Conservation (phyloP, 2,797 vertebrate genomes). For the Rhinichthys osculus region DNA sequence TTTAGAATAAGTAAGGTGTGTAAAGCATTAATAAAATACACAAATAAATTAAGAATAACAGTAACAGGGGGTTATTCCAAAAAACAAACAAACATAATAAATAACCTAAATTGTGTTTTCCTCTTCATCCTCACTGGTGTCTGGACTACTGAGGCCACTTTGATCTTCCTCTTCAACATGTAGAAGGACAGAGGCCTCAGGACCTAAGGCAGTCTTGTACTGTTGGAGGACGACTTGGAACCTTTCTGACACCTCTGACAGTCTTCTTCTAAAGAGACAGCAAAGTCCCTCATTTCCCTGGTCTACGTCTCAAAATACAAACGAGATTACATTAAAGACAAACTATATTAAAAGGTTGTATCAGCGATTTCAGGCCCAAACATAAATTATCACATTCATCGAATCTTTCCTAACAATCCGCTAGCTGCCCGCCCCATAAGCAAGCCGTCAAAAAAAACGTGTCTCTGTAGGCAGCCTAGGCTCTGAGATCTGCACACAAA, state of each 20-base stretch:
- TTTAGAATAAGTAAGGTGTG: too few species aligned
- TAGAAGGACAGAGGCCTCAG: constrained; percentile 23
- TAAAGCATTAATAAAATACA: too few species aligned
- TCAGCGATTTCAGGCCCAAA: too few species aligned
- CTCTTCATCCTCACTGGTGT: constrained; percentile 40
- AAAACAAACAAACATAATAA: neutral
- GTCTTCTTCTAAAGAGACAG: constrained; percentile 27
- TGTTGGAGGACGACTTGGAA: neutral
- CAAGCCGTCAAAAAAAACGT: too few species aligned
- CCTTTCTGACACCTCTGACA: constrained; percentile 23
- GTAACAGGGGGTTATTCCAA: too few species aligned
- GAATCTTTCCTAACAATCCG: too few species aligned
- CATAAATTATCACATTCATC: too few species aligned
- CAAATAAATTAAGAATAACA: too few species aligned
- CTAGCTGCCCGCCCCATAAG: too few species aligned
- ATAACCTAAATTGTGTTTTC: constrained; percentile 22
- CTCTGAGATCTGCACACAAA: too few species aligned
- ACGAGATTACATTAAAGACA: constrained; percentile 14
- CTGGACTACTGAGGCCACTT: constrained; percentile 34
- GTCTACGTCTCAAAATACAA: constrained; percentile 38
- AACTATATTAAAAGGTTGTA: too few species aligned
- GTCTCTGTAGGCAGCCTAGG: too few species aligned
- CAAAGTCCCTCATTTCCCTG: constrained; percentile 23
- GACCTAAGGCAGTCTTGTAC: constrained; percentile 37
- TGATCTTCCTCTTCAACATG: constrained; percentile 17